These are phyloP conservation scores for Scaptodrosophila latifasciaeformis DNA, from an alignment of 2,888 invertebrate species.

Conservation along the genomic window DNA sequence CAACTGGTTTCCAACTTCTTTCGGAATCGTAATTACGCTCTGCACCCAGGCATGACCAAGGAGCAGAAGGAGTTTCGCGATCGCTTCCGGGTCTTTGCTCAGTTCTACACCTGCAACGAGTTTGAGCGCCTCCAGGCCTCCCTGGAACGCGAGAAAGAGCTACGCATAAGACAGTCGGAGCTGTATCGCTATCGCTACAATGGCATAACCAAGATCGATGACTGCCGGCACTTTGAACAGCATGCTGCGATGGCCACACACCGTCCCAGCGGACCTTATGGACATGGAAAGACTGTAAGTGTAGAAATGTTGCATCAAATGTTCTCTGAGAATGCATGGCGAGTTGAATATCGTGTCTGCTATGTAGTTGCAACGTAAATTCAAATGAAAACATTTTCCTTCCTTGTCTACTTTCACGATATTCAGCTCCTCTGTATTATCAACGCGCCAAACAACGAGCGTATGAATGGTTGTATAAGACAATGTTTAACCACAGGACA, in stretches of 20 bases:
- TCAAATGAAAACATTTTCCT: conserved; percentile 41
- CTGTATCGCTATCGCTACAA: conserved; percentile 88
- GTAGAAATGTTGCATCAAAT: conserved; percentile 9
- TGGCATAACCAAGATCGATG: conserved; percentile 88
- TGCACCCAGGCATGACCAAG: conserved; percentile 72
- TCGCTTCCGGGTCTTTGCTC: conserved; percentile 88
- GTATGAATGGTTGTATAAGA: conserved; percentile 76
- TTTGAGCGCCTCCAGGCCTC: conserved; percentile 87
- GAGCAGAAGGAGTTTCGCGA: conserved; percentile 83
- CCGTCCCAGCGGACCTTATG: conserved; percentile 75
- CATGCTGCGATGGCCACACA: conserved; percentile 81
- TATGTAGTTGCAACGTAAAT: conserved; percentile 8
- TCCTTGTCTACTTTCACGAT: conserved; percentile 68
- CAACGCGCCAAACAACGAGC: conserved; percentile 75
- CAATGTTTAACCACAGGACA: conserved; percentile 76
- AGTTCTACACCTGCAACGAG: conserved; percentile 91
- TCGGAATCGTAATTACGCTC: conserved; percentile 77
- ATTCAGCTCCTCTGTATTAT: conserved; percentile 76
- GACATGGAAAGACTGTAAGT: conserved; percentile 75
- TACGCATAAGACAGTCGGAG: conserved; percentile 88
- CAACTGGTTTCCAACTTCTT: conserved; percentile 92
- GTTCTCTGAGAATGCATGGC: conserved; percentile 70
- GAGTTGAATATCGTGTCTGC: conserved; percentile 74
- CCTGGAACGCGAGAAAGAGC: conserved; percentile 88
- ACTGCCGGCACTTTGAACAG: conserved; percentile 92